These are phyloP conservation scores for Zaprionus africanus DNA, from an alignment of 1,140 invertebrate genomes.

Conservation along the genomic window DNA sequence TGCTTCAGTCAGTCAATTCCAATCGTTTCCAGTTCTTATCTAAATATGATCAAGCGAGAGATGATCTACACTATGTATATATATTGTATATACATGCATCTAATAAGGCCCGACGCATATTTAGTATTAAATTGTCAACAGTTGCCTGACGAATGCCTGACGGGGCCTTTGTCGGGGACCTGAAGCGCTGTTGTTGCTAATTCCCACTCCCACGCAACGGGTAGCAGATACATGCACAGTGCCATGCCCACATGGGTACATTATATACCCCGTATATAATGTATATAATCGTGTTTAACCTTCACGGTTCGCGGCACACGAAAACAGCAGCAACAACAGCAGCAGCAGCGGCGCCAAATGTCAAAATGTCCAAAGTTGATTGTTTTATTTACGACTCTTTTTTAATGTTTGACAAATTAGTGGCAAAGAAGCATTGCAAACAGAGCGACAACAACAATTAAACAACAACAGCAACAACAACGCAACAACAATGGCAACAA, in stretches of 20 bases:
- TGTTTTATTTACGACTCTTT: slow-evolving; percentile 79
- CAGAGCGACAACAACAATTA: slow-evolving; percentile 40
- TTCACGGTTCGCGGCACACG: slow-evolving; percentile 51
- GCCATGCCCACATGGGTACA: neutral
- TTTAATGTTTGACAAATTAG: slow-evolving; percentile 81
- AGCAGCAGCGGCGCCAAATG: slow-evolving; percentile 48
- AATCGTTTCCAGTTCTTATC: neutral
- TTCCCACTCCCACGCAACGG: slow-evolving; percentile 35
- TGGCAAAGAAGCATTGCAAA: slow-evolving; percentile 51
- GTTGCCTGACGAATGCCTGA: neutral
- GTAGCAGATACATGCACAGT: neutral
- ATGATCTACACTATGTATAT: neutral
- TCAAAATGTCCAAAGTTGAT: slow-evolving; percentile 75
- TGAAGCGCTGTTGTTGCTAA: slow-evolving; percentile 5
- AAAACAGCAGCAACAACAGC: slow-evolving; percentile 17
- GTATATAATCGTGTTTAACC: slow-evolving; percentile 34
- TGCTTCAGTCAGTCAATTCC: neutral
- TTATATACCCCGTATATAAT: slow-evolving; percentile 3
- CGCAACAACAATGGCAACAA: slow-evolving; percentile 37
- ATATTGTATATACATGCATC: neutral
- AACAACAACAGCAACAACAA: neutral
- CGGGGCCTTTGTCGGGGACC: slow-evolving; percentile 20
- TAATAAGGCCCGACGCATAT: slow-evolving; percentile 9
- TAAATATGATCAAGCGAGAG: slow-evolving; percentile 2
- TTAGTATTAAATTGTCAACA: slow-evolving; percentile 26